Evolutionary conservation across 1,140 invertebrate genomes (phyloP), one percentile per base, ranked within the genome.

Genomic region (Drosophila sucinea): DNA sequence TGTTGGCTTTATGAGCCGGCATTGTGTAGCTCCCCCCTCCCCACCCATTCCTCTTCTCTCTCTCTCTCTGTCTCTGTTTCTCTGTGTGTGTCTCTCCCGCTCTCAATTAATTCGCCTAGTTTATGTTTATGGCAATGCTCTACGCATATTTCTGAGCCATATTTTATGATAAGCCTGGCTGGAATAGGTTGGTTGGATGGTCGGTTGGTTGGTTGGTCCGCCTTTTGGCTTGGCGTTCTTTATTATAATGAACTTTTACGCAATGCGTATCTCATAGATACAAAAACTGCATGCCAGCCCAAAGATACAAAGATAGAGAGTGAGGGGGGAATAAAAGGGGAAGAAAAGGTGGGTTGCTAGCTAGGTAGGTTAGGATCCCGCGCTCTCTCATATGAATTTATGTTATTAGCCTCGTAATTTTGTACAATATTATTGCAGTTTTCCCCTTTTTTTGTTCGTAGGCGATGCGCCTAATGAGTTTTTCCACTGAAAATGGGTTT

Each of bases 21-120:
- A 51, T 51, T 51, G 60, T 55, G 69, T 47, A 11, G 35, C 35
- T 38, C 7, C 10, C 35, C 23, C 23, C 23, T 25, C 69, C 41
- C 11, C 60, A 29, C 55, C 55, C 44, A 7, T 25, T 11, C 8
- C 30, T n/a, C 40, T 33, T 55, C 60, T 47, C 69, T 44, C n/a
- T 55, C 55, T n/a, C 35, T 27, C 27, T 29, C 8, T 1, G 32
- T 6, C 35, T 4, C 32, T n/a, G 7, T 17, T 23, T 27, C 38
- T 17, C 40, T 10, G 4, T 40, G n/a, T n/a, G 33, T 33, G 17
- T 27, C 30, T 47, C 62, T 71, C 75, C 58, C 70, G 62, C 68
- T 68, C 83, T 86, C 84, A 87, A 89, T 87, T 87, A 87, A 89
- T 89, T 87, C 84, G 77, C 80, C 77, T 87, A 87, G 84, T 87